Base-by-base conservation (phyloP, 2,113 vertebrate species). In the Pimephales promelas region DNA sequence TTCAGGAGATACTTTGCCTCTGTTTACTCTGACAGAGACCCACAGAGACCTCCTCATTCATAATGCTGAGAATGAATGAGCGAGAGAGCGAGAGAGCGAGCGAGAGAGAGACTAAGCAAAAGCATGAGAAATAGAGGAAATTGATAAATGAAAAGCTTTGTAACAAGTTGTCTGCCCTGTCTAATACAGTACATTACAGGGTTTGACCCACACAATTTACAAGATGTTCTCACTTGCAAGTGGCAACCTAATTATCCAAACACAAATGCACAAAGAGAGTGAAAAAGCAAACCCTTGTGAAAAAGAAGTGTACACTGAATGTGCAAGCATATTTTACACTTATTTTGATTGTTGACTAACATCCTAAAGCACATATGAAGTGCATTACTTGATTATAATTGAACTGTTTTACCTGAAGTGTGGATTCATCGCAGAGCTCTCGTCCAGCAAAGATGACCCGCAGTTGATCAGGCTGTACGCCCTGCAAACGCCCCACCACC, bases 1-100 rank as follows among this genome's bases (percentile, higher is more conserved):
- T 96, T 96, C 95, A 96, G 91, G 93, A 92, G 94, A 93, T 95
- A 95, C 95, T 95, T 91, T 93, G 94, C 90, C 91, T 88, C 95
- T 94, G 91, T 94, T 95, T 94, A 82, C 56, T 66, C 79, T 91
- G 92, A 94, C 93, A 94, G 92, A 89, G 82, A 22, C 5, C 79
- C 66, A 70, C 9, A 10, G 66, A 70, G 45, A 59, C 64, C 66
- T 57, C 79, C 83, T 64, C 75, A 56, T 45, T 61, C 18, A 85
- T 3, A 75, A 31, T 0, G 5, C 64, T 28, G 26, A 66, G 52
- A 72, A 13, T 82, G 47, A 45, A 20, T 22, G 24, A 8, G 10
- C 66, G 45, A 47, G 36, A 80, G 49, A 18, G 49, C 18, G 5
- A 52, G 49, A 52, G 49, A 52, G 49, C 18, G 49, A 49, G 47